These are phyloP conservation scores for Lucilia sericata DNA, from an alignment of 1,140 invertebrate species.

Conservation along the genomic window DNA sequence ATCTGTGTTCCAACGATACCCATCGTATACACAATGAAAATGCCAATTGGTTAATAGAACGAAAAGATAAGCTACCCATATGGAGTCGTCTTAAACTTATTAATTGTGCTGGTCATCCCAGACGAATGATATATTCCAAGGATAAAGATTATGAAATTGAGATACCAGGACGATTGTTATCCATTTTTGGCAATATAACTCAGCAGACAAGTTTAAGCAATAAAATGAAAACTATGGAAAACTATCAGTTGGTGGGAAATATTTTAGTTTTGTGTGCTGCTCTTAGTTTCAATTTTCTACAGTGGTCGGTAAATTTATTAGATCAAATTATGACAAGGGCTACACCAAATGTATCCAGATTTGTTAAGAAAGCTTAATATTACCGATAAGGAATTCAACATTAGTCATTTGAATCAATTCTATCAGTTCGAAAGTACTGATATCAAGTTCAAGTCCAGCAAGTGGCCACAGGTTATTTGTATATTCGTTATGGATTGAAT, in stretches of 20 bases:
- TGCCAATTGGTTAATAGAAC: neutral
- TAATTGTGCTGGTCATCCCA: neutral
- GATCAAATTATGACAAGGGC: neutral
- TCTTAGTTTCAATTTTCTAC: neutral
- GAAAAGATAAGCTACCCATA: neutral
- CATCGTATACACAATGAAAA: neutral
- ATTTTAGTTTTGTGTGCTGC: neutral
- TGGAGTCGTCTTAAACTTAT: neutral
- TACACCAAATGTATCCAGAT: neutral
- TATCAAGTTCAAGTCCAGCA: neutral
- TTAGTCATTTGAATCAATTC: neutral
- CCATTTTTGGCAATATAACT: neutral
- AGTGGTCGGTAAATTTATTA: neutral
- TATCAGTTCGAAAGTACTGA: neutral
- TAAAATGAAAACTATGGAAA: neutral
- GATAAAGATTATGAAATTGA: slow-evolving; percentile 8
- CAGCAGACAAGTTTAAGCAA: neutral
- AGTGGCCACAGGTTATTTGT: neutral
- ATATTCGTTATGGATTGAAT: slow-evolving; percentile 13
- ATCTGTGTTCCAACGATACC: neutral
- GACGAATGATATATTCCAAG: neutral
- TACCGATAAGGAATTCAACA: neutral
- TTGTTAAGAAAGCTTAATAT: neutral
- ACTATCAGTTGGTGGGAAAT: neutral
- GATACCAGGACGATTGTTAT: neutral